Evolutionary conservation across 2,888 invertebrate species (phyloP).

Genomic region (Anticlea derivata): DNA sequence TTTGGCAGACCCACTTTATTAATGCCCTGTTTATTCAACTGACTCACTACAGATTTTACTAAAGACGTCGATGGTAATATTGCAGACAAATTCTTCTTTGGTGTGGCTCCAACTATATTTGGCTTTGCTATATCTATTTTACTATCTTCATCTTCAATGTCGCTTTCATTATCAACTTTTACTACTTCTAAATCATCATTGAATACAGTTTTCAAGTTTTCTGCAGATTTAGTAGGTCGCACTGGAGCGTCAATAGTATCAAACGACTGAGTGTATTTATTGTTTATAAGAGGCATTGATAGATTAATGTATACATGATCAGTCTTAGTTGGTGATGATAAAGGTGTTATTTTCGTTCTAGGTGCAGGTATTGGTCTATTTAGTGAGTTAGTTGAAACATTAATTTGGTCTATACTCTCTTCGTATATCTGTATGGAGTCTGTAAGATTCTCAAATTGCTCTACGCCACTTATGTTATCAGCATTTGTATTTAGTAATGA

Average conservation of each 20-base stretch:
- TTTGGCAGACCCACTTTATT: constrained; percentile 70
- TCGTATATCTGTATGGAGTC: constrained; percentile 87
- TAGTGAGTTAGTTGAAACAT: constrained; percentile 71
- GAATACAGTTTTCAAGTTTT: constrained; percentile 55
- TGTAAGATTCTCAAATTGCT: constrained; percentile 85
- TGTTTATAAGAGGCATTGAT: constrained; percentile 76
- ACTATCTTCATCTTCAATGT: constrained; percentile 34
- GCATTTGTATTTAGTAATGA: constrained; percentile 62
- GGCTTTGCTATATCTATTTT: constrained; percentile 50
- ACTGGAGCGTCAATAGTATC: constrained; percentile 68
- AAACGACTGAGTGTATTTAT: constrained; percentile 54
- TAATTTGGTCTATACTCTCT: constrained; percentile 59
- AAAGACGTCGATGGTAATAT: constrained; percentile 73
- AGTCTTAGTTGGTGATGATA: constrained; percentile 65
- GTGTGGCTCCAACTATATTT: constrained; percentile 76
- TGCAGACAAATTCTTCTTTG: constrained; percentile 62
- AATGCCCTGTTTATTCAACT: constrained; percentile 70
- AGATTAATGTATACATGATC: constrained; percentile 85
- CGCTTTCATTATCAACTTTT: constrained; percentile 41
- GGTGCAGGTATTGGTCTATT: constrained; percentile 85
- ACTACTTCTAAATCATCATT: constrained; percentile 37
- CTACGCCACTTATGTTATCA: constrained; percentile 70
- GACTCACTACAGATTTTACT: constrained; percentile 71
- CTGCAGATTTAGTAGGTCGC: constrained; percentile 65
- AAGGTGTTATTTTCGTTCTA: constrained; percentile 72